These are phyloP conservation scores for Epinephelus lanceolatus DNA, from an alignment of 2,113 vertebrate species.

Conservation along the genomic window DNA sequence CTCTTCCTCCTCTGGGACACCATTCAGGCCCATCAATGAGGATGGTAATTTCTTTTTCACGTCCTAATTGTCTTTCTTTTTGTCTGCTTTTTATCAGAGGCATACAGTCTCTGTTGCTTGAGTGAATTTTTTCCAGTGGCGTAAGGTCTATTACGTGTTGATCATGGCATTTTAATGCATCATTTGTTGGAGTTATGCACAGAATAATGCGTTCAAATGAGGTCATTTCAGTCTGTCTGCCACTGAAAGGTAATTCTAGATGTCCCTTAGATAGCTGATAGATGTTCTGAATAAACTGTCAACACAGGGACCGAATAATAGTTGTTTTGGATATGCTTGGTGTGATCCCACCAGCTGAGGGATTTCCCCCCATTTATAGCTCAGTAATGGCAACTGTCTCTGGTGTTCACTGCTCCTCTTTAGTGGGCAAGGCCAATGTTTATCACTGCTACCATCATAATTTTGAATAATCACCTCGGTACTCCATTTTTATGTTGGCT, in stretches of 20 bases:
- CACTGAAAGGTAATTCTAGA: conserved; percentile 43
- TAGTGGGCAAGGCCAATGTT: conserved; percentile 57
- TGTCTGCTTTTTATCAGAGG: conserved; percentile 71
- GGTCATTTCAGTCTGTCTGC: conserved; percentile 43
- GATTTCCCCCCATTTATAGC: conserved; percentile 42
- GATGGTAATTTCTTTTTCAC: conserved; percentile 65
- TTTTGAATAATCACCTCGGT: conserved; percentile 64
- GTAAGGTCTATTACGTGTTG: conserved; percentile 60
- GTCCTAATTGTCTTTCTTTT: conserved; percentile 73
- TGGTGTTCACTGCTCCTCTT: conserved; percentile 37
- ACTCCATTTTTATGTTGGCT: conserved; percentile 71
- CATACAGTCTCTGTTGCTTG: conserved; percentile 54
- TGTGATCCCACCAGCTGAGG: conserved; percentile 32
- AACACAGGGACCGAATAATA: conserved; percentile 41
- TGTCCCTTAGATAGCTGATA: conserved; percentile 51
- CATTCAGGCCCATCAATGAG: conserved; percentile 67
- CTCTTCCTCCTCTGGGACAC: conserved; percentile 63
- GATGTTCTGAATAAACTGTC: conserved; percentile 46
- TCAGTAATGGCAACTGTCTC: conserved; percentile 36
- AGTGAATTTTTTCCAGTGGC: conserved; percentile 52
- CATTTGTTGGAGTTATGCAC: conserved; percentile 62
- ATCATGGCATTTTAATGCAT: conserved; percentile 65
- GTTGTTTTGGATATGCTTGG: conserved; percentile 39
- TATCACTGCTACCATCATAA: conserved; percentile 58
- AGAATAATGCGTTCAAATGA: conserved; percentile 51